Conservation (phyloP, 2,113 vertebrate genomes). For the Semicossyphus pulcher region DNA sequence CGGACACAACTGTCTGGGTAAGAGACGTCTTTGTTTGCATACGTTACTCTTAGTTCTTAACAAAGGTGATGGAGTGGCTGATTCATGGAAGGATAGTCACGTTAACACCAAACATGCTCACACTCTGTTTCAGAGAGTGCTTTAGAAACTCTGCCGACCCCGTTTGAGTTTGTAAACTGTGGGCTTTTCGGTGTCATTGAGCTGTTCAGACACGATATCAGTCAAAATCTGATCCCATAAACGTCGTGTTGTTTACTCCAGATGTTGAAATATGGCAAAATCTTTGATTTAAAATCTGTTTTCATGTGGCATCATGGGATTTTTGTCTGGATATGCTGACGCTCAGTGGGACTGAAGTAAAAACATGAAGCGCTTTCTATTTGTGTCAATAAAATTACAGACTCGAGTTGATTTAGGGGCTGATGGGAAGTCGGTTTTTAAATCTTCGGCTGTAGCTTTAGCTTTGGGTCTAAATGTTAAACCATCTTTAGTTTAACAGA, state of each 20-base stretch:
- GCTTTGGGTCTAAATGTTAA: background rate
- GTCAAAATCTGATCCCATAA: background rate
- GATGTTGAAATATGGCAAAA: background rate
- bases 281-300: background rate
- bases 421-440: too few relatives aligned
- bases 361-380: background rate
- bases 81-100: too few relatives aligned
- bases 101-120: too few relatives aligned
- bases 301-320: background rate
- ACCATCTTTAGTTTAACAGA: too few relatives aligned
- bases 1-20: constrained; percentile 97
- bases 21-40: constrained; percentile 64
- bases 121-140: too few relatives aligned
- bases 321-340: background rate
- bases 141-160: too few relatives aligned
- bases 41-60: too few relatives aligned
- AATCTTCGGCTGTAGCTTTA: background rate
- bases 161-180: too few relatives aligned
- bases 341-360: background rate
- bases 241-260: background rate
- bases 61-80: too few relatives aligned
- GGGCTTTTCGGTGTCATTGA: too few relatives aligned
- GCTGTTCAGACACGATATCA: too few relatives aligned
- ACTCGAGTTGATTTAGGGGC: background rate
- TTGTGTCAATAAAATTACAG: background rate